Base-by-base conservation (phyloP, 1,140 invertebrate species). In the Drosophila athabasca region DNA sequence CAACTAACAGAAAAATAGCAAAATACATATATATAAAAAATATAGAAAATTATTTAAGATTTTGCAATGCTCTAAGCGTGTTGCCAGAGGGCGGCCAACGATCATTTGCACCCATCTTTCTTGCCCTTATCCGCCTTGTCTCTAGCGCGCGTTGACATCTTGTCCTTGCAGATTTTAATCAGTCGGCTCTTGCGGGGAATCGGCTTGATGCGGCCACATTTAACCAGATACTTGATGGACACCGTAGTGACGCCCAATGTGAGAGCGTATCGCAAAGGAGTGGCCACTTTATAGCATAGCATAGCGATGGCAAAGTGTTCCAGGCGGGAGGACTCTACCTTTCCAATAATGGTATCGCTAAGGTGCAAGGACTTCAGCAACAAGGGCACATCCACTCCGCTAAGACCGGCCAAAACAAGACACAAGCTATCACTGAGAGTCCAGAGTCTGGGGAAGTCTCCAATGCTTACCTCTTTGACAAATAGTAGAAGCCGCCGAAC, bases 231-330 rank as follows among this genome's bases (percentile, higher is more conserved):
- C 65, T 94, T 95, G 22, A 96, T 95, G 6, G 94, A 93, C 31
- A 95, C 76, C 26, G 95, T 95, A 43, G 95, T 95, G n/a, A 95
- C 95, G 39, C 94, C 96, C 77, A 99, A 80, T 26, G 98, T 99
- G 1, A 98, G 95, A 3, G 96, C 96, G 92, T 99, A 99, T 76
- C 98, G 93, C 13, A 96, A 83, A 1, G 98, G 98, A 22, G 97
- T 98, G 13, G 95, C 95, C 72, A 99, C 93, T 94, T 99, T 99
- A 91, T 98, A 99, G 79, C 97, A 93, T 4, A 96, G 95, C 92
- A 97, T 98, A 0, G 97, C 94, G 15, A 98, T 93, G 13, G 97
- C 97, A 89, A 97, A 93, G 92, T 97, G 95, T n/a, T 97, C 98
- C 80, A 97, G 95, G 81, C 94, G 94, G 1, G 96, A 96, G 60